phyloP scores from a whole-genome alignment of 2,888 invertebrate species.

The Fabriciana adippe region DNA sequence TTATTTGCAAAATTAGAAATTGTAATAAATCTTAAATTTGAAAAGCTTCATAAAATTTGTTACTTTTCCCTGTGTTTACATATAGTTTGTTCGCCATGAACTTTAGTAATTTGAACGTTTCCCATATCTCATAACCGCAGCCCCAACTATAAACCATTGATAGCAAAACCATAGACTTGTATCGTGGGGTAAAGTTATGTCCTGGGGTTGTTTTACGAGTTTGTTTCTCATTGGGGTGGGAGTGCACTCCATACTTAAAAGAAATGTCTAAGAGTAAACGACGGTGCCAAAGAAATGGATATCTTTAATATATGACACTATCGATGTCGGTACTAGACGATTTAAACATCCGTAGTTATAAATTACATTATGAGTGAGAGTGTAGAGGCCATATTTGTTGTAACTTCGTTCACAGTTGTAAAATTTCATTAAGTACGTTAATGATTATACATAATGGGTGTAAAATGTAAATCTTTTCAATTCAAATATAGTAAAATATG shows the following conservation, averaged over 20 bases:
- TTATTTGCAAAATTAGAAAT: too few species aligned
- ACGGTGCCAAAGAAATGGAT: not conserved
- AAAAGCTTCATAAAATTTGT: too few species aligned
- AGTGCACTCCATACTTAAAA: slow-evolving; percentile 32
- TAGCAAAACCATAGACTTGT: slow-evolving; percentile 47
- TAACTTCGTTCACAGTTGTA: too few species aligned
- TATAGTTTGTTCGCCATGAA: slow-evolving; percentile 11
- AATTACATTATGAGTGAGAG: too few species aligned
- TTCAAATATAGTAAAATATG: too few species aligned
- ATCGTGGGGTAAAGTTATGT: slow-evolving; percentile 59
- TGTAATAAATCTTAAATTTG: too few species aligned
- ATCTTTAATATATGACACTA: slow-evolving; percentile 4
- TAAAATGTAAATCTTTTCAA: too few species aligned
- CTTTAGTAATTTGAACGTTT: slow-evolving; percentile 20
- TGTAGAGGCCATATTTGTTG: too few species aligned
- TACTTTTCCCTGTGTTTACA: not conserved
- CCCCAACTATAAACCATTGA: slow-evolving; percentile 61
- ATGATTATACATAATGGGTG: too few species aligned
- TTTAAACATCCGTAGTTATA: too few species aligned
- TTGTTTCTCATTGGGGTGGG: slow-evolving; percentile 56
- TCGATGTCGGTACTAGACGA: not conserved
- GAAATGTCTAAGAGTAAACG: slow-evolving; percentile 19
- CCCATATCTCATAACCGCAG: slow-evolving; percentile 37
- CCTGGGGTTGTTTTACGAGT: slow-evolving; percentile 76
- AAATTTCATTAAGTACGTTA: too few species aligned